A percentile compares a stretch with the other conserved stretches of the same genome.
Conservation (phyloP, 2,113 vertebrate genomes). For the Poeciliopsis retropinna region DNA sequence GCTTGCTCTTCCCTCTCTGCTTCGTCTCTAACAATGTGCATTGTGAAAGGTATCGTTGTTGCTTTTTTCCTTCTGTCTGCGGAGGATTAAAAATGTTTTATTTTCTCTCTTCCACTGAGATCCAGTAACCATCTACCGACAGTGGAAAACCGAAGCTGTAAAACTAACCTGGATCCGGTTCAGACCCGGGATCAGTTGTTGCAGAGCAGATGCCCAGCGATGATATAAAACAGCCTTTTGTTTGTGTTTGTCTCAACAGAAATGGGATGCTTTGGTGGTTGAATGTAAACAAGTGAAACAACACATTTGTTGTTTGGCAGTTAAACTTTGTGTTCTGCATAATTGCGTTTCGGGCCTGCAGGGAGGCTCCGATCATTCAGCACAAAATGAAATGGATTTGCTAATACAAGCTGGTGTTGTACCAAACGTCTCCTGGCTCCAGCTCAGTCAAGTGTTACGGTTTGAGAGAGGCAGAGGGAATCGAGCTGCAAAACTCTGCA, state of each 20-base stretch:
- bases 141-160: background rate
- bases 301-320: constrained; percentile 18
- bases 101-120: constrained; percentile 43
- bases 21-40: constrained; percentile 40
- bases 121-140: constrained; percentile 4
- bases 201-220: background rate
- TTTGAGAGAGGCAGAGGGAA: background rate
- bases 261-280: background rate
- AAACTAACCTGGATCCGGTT: background rate
- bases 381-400: constrained; percentile 14
- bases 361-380: constrained; percentile 32
- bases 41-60: constrained; percentile 52
- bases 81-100: constrained; percentile 52
- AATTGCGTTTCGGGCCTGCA: constrained; percentile 38
- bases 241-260: background rate
- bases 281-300: constrained; percentile 8
- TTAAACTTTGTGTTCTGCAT: constrained; percentile 37
- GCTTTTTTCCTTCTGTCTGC: constrained; percentile 52
- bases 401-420: background rate
- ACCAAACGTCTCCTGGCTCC: constrained; percentile 19
- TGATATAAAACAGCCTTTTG: background rate
- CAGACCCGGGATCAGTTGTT: background rate
- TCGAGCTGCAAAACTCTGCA: background rate
- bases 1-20: constrained; percentile 34
- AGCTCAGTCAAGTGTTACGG: background rate